phyloP scores from a whole-genome alignment of 2,113 vertebrate genomes.

The Suncus etruscus region DNA sequence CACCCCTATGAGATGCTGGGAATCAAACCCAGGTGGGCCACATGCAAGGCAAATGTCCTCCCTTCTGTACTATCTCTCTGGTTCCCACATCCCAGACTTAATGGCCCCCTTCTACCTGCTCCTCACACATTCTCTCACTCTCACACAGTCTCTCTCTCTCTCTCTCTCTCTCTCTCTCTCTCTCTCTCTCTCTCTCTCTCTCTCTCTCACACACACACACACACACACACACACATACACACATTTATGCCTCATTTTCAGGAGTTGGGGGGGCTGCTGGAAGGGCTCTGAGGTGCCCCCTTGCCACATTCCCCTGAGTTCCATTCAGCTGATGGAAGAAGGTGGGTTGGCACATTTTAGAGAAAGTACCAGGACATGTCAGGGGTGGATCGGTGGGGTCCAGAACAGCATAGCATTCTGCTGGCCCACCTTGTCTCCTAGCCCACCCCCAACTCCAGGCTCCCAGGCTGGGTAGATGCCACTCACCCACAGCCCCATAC shows the following conservation, averaged over 20 bases:
- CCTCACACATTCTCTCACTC: background rate
- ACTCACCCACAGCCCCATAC: slow-evolving; percentile 78
- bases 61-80: background rate
- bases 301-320: background rate
- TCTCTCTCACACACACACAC: too few species aligned
- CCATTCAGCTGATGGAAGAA: background rate
- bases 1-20: too few species aligned
- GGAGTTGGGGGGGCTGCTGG: background rate
- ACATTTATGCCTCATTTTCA: too few species aligned
- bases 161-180: too few species aligned
- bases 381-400: background rate
- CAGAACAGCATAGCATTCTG: background rate
- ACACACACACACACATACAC: too few species aligned
- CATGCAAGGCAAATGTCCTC: too few species aligned
- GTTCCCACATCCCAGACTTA: background rate
- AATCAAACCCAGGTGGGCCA: too few species aligned
- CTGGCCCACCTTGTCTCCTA: background rate
- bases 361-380: background rate
- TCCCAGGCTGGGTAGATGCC: background rate
- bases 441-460: rapidly evolving
- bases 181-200: too few species aligned
- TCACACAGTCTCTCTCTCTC: too few species aligned
- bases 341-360: background rate
- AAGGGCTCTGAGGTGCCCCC: background rate
- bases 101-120: background rate